Evolutionary conservation across 2,888 invertebrate genomes (phyloP).

Genomic region (Tetranychus piercei): DNA sequence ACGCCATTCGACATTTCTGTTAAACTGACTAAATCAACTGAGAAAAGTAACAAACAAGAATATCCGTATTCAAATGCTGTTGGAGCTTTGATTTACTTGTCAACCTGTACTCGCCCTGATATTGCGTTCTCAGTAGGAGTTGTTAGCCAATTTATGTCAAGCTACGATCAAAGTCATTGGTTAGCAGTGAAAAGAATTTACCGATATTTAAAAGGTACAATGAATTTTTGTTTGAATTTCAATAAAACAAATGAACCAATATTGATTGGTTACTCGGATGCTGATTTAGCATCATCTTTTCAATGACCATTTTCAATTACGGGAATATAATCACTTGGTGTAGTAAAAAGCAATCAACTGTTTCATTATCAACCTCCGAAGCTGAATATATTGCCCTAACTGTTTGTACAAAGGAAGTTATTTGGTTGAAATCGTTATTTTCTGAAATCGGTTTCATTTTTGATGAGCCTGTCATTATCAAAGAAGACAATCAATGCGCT

Average conservation of each 20-base stretch:
- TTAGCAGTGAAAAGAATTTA: conserved; percentile 7
- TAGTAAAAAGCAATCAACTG: conserved; percentile 19
- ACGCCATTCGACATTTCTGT: background rate
- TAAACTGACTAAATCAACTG: background rate
- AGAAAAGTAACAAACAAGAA: background rate
- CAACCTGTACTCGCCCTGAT: conserved; percentile 17
- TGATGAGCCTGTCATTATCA: background rate
- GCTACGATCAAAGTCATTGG: conserved; percentile 14
- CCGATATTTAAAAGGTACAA: conserved; percentile 15
- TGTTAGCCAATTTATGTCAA: conserved; percentile 6
- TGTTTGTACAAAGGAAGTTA: conserved; percentile 14
- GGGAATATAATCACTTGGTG: conserved; percentile 18
- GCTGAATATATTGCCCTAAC: conserved; percentile 20
- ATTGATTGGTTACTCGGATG: conserved; percentile 21
- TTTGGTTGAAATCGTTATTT: conserved; percentile 14
- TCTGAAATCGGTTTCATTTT: conserved; percentile 8
- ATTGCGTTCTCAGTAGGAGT: conserved; percentile 12
- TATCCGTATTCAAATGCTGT: conserved; percentile 10
- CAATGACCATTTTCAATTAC: conserved; percentile 20
- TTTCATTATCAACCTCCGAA: conserved; percentile 20
- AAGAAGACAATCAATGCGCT: conserved; percentile 25
- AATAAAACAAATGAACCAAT: background rate
- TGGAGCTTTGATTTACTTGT: conserved; percentile 13
- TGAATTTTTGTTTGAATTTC: conserved; percentile 6
- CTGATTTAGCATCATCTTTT: conserved; percentile 23